Percentiles rank a stretch among this genome's conserved stretches.
phyloP scores from a whole-genome alignment of 2,797 vertebrate species.

The Australoheros facetus region DNA sequence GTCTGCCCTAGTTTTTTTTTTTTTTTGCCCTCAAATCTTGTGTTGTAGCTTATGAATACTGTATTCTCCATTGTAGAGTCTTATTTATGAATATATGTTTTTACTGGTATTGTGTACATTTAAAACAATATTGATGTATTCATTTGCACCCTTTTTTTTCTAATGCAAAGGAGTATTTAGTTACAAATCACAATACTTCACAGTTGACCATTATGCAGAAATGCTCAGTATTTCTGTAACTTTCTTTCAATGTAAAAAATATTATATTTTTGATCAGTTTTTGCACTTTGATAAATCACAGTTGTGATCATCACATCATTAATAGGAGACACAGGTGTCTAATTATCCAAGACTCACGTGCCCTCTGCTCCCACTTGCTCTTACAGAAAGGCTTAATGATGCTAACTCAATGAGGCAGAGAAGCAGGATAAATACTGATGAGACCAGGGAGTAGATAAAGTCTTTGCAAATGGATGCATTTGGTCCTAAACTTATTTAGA shows the following conservation, averaged over 20 bases:
- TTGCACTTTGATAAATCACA: slow-evolving; percentile 33
- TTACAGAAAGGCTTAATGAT: slow-evolving; percentile 60
- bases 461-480: slow-evolving; percentile 23
- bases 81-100: slow-evolving; percentile 4
- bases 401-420: slow-evolving; percentile 59
- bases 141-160: background rate
- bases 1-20: slow-evolving; percentile 44
- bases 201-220: background rate
- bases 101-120: background rate
- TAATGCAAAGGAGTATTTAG: background rate
- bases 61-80: slow-evolving; percentile 22
- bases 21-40: background rate
- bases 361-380: slow-evolving; percentile 58
- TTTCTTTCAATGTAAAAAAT: background rate
- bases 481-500: background rate
- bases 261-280: slow-evolving; percentile 14
- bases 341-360: slow-evolving; percentile 71
- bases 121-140: background rate
- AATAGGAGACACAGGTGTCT: slow-evolving; percentile 75
- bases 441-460: slow-evolving; percentile 39
- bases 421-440: slow-evolving; percentile 55
- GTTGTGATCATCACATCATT: slow-evolving; percentile 50
- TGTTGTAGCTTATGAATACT: slow-evolving; percentile 33
- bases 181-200: background rate
- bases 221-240: background rate